Evolutionary conservation across 2,113 vertebrate species (phyloP), one percentile per base, ranked within the genome.

Genomic region (Oreochromis tanganicae): DNA sequence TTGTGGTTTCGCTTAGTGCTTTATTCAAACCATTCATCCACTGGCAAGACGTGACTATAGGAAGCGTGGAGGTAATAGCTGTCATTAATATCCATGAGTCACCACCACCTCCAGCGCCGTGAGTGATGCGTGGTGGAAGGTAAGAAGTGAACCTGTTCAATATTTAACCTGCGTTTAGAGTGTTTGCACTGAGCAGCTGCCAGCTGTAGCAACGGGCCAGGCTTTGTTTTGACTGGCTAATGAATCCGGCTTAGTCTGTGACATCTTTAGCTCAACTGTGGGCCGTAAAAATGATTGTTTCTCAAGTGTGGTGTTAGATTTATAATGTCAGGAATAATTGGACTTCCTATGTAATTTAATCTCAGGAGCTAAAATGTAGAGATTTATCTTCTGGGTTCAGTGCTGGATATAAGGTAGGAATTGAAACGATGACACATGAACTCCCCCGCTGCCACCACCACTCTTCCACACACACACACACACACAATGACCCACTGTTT

Each of bases 81-180:
- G 89, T 84, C 91, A 89, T 95, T 93, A 93, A 91, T 94, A 93
- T 91, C 88, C 80, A 83, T 91, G 94, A 95, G 80, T 93, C 92
- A 89, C 82, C 82, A 32, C 66, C 89, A 90, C 86, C 90, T 92
- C 87, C 66, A 78, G 90, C 4, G n/a, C 29, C 24, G 55, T 88
- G 91, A 92, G 66, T 68, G 92, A 92, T 80, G 57, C 80, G 16
- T 34, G 82, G 85, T 78, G 9, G 59, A 87, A 85, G 78, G 79
- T 52, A 80, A 88, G 84, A 90, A 71, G 66, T 48, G 56, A 82
- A 87, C 68, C 85, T 88, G 86, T 87, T 93, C 89, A 95, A 96
- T 95, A 94, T 95, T 95, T 93, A 94, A 95, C 85, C 90, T 91
- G 90, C n/a, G 78, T 87, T 89, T 83, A 75, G 48, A 87, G 87